Percentiles rank a stretch among this genome's conserved stretches.
phyloP scores from a whole-genome alignment of 2,113 vertebrate species.

The Ginglymostoma cirratum region DNA sequence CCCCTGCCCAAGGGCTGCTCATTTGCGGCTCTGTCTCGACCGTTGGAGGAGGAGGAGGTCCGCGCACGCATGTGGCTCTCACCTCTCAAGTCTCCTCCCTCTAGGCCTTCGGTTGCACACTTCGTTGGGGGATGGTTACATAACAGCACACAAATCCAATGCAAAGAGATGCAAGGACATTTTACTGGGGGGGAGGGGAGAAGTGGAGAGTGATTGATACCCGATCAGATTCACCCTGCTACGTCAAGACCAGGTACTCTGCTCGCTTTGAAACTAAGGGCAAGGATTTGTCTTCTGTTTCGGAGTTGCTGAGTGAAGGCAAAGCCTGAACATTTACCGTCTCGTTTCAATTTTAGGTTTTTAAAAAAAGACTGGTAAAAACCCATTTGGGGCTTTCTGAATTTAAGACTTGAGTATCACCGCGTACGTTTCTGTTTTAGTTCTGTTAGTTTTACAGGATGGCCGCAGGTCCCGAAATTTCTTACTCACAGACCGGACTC shows the following conservation, averaged over 20 bases:
- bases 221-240: neutral
- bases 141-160: neutral
- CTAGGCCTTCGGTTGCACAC: neutral
- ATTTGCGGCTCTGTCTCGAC: neutral
- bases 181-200: neutral
- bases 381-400: neutral
- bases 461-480: neutral
- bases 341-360: neutral
- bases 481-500: neutral
- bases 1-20: neutral
- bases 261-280: neutral
- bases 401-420: neutral
- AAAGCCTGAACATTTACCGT: neutral
- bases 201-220: neutral
- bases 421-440: neutral
- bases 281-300: neutral
- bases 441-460: neutral
- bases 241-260: neutral
- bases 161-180: neutral
- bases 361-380: neutral
- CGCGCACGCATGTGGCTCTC: too few relatives aligned
- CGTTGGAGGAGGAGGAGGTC: neutral
- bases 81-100: neutral
- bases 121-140: neutral
- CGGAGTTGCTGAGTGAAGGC: neutral